A percentile compares a stretch with the other conserved stretches of the same genome.
phyloP scores from a whole-genome alignment of 2,113 vertebrate species.

The Lophochroa leadbeateri region DNA sequence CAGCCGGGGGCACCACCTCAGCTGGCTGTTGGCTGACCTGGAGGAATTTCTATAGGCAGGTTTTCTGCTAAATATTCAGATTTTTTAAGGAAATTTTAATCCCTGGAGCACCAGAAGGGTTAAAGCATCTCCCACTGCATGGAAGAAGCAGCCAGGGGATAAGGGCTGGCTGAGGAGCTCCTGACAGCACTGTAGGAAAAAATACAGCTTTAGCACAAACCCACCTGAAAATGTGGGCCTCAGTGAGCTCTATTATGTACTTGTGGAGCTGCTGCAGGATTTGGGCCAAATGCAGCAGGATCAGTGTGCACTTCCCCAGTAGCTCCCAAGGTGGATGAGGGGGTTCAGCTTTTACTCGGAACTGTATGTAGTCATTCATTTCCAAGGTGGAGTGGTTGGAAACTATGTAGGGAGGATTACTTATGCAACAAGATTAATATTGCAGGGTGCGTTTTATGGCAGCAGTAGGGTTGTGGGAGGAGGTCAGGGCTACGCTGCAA shows the following conservation, averaged over 20 bases:
- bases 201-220: neutral
- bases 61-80: neutral
- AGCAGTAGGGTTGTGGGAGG: neutral
- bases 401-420: neutral
- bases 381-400: neutral
- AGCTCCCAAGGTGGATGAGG: neutral
- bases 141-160: neutral
- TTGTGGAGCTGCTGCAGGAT: neutral
- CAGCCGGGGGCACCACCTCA: neutral
- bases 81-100: neutral
- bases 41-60: neutral
- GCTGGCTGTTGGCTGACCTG: neutral
- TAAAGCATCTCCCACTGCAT: neutral
- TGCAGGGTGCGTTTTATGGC: neutral
- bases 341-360: fast-evolving
- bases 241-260: neutral
- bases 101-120: neutral
- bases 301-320: fast-evolving
- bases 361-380: neutral
- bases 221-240: neutral
- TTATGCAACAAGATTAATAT: neutral
- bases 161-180: neutral
- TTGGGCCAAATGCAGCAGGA: neutral
- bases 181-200: neutral
- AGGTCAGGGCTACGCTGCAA: neutral